Evolutionary conservation across 2,888 invertebrate species (phyloP).

Genomic region (Pediacus dermestoides): DNA sequence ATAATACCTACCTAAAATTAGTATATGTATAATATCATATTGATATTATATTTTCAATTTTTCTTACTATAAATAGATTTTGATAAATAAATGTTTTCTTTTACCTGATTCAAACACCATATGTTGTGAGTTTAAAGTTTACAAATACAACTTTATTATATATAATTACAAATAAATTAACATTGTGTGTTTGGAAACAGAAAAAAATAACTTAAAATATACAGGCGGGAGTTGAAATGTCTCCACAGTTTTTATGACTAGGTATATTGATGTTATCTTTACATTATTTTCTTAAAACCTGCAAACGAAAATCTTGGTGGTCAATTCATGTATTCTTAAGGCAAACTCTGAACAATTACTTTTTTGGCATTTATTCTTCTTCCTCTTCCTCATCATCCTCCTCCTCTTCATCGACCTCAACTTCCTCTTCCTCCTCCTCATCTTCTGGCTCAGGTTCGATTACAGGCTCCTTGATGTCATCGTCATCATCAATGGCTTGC

Average conservation of each 20-base stretch:
- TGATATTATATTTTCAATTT: too few relatives aligned
- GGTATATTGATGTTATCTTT: slow-evolving; percentile 5
- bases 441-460: slow-evolving; percentile 70
- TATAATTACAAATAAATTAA: slow-evolving; percentile 36
- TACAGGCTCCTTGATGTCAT: slow-evolving; percentile 56
- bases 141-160: slow-evolving; percentile 46
- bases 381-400: slow-evolving; percentile 71
- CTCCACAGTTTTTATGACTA: slow-evolving; percentile 3
- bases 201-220: slow-evolving; percentile 30
- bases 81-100: too few relatives aligned
- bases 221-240: not conserved
- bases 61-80: too few relatives aligned
- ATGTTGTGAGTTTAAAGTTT: slow-evolving; percentile 38
- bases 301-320: too few relatives aligned
- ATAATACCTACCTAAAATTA: too few relatives aligned
- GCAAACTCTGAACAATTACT: too few relatives aligned
- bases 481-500: slow-evolving; percentile 69
- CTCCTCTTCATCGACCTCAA: slow-evolving; percentile 71
- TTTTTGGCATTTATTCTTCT: slow-evolving; percentile 44
- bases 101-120: too few relatives aligned
- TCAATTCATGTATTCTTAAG: too few relatives aligned
- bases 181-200: slow-evolving; percentile 30
- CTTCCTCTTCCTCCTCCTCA: slow-evolving; percentile 68
- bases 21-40: too few relatives aligned
- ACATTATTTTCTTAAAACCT: too few relatives aligned